Conservation (phyloP, 2,113 vertebrate species). For the Cettia cetti region DNA sequence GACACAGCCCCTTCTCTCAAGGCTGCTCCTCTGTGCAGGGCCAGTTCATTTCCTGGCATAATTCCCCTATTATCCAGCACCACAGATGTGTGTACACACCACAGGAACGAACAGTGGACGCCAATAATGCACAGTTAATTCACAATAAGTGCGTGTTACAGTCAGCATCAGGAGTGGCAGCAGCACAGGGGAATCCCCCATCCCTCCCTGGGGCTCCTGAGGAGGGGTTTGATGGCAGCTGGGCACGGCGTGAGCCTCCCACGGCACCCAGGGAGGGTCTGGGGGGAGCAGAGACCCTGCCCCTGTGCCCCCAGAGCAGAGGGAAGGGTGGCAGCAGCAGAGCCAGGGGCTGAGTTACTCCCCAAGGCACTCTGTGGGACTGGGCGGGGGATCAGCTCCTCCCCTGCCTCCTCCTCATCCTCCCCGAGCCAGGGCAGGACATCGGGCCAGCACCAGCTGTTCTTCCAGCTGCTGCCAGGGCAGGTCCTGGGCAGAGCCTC, state of each 20-base stretch:
- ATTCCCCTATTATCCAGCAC: not conserved
- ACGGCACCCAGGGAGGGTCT: not conserved
- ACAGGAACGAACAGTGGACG: not conserved
- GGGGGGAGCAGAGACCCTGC: not conserved
- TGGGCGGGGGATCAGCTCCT: not conserved
- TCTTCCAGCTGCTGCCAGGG: not conserved
- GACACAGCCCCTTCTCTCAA: not conserved
- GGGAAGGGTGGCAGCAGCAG: not conserved
- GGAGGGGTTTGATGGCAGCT: not conserved
- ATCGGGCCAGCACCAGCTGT: not conserved
- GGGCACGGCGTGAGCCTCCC: not conserved
- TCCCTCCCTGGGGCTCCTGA: rapidly evolving
- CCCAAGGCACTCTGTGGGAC: not conserved
- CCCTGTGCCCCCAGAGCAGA: not conserved
- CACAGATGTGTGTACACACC: not conserved
- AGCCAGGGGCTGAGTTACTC: not conserved
- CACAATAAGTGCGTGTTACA: not conserved
- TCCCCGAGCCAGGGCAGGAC: not conserved
- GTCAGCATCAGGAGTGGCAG: not conserved
- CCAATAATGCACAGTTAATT: slow-evolving; percentile 30
- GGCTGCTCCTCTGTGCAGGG: not conserved
- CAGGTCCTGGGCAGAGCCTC: not conserved
- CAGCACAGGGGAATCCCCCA: not conserved
- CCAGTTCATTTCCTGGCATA: not conserved
- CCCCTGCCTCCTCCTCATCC: not conserved